A percentile compares a stretch with the other conserved stretches of the same genome.
Evolutionary conservation across 2,797 vertebrate species (phyloP).

Genomic region (Trichosurus vulpecula): DNA sequence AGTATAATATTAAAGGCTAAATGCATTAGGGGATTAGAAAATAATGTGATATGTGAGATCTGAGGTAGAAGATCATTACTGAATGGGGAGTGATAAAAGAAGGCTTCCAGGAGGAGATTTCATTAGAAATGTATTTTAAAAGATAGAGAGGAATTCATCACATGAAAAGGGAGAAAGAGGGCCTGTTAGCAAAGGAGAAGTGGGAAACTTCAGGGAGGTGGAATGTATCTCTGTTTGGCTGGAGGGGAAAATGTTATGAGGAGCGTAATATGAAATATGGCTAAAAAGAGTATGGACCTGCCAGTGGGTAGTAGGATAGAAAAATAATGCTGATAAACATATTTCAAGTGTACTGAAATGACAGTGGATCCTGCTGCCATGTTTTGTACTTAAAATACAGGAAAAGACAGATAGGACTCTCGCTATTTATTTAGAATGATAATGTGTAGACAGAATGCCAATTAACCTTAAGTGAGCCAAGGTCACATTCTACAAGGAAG

Average conservation of each 20-base stretch:
- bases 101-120: background rate
- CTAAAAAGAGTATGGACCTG: background rate
- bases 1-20: background rate
- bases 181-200: background rate
- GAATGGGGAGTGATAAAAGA: background rate
- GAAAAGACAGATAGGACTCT: background rate
- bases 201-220: background rate
- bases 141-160: background rate
- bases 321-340: background rate
- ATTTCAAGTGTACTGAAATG: background rate
- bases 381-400: background rate
- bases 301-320: background rate
- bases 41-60: background rate
- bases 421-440: conserved; percentile 13
- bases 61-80: background rate
- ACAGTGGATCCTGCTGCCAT: background rate
- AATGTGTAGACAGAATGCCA: conserved; percentile 47
- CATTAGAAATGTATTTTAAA: background rate
- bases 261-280: background rate
- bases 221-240: background rate
- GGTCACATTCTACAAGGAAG: conserved; percentile 64
- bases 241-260: background rate
- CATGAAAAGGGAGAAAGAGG: background rate
- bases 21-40: background rate
- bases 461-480: conserved; percentile 59